A percentile compares a stretch with the other conserved stretches of the same genome.
Evolutionary conservation across 2,888 invertebrate species (phyloP).

Genomic region (Atherix ibis): DNA sequence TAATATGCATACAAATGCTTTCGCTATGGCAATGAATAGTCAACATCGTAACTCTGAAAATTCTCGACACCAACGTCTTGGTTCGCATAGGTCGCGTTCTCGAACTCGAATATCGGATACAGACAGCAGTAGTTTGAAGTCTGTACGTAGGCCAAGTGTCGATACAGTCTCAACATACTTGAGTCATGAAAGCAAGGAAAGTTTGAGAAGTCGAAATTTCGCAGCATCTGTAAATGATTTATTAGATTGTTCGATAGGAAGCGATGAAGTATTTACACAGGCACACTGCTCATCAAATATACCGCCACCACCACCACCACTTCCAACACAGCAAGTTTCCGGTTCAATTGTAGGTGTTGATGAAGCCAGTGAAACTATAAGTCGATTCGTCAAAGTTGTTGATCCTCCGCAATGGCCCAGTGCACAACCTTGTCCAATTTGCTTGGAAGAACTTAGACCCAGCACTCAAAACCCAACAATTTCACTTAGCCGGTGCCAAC

Average conservation of each 20-base stretch:
- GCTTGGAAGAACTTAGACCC: slow-evolving; percentile 39
- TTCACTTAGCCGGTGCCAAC: slow-evolving; percentile 56
- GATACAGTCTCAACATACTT: slow-evolving; percentile 82
- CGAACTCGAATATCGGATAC: slow-evolving; percentile 35
- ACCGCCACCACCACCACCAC: slow-evolving; percentile 20
- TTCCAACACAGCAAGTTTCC: slow-evolving; percentile 20
- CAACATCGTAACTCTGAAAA: slow-evolving; percentile 31
- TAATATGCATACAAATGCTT: slow-evolving; percentile 25
- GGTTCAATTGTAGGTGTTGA: slow-evolving; percentile 37
- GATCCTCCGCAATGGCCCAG: slow-evolving; percentile 49
- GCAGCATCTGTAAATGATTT: slow-evolving; percentile 45
- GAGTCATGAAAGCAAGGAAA: slow-evolving; percentile 68
- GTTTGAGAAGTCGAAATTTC: slow-evolving; percentile 39
- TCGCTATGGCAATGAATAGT: slow-evolving; percentile 29
- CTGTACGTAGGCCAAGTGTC: slow-evolving; percentile 63
- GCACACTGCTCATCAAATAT: slow-evolving; percentile 6
- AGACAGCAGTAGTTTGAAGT: slow-evolving; percentile 49
- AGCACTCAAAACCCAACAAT: slow-evolving; percentile 40
- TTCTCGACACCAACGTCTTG: slow-evolving; percentile 24
- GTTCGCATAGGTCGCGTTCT: slow-evolving; percentile 30
- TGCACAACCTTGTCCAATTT: slow-evolving; percentile 56
- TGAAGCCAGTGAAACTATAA: slow-evolving; percentile 40
- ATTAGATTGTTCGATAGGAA: slow-evolving; percentile 53
- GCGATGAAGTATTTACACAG: slow-evolving; percentile 50
- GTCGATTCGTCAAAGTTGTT: slow-evolving; percentile 51